Conservation (phyloP, 2,888 invertebrate species). For the Eledona agricola region DNA sequence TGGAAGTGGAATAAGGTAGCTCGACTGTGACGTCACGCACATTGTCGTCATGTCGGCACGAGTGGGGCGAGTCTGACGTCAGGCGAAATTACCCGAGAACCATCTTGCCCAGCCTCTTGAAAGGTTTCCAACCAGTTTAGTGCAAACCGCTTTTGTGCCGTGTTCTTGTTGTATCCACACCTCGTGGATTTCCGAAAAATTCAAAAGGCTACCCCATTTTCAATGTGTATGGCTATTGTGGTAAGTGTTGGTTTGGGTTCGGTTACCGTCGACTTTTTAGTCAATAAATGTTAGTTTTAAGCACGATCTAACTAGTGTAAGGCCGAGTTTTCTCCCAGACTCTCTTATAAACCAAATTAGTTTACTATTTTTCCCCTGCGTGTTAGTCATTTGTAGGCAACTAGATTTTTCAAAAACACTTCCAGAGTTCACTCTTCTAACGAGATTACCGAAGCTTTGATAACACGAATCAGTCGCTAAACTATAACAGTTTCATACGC, state of each 20-base stretch:
- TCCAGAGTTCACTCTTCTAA: too few species aligned
- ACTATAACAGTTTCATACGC: too few species aligned
- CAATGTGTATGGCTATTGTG: conserved; percentile 58
- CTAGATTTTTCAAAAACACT: too few species aligned
- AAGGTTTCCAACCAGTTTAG: conserved; percentile 39
- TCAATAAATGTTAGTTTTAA: conserved; percentile 13
- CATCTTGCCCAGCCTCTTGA: conserved; percentile 51
- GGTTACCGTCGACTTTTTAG: conserved; percentile 11
- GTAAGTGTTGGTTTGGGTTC: conserved; percentile 40
- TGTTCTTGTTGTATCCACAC: conserved; percentile 49
- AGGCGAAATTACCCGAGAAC: conserved; percentile 49
- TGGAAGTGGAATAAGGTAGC: neutral
- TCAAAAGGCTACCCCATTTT: conserved; percentile 50
- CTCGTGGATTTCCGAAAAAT: conserved; percentile 47
- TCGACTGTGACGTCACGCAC: conserved; percentile 28
- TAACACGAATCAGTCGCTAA: too few species aligned
- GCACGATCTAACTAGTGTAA: neutral
- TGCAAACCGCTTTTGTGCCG: conserved; percentile 46
- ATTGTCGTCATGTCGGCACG: conserved; percentile 26
- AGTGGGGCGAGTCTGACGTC: conserved; percentile 47
- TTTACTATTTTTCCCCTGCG: conserved; percentile 1
- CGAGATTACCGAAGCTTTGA: too few species aligned
- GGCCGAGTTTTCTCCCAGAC: neutral
- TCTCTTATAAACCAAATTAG: neutral
- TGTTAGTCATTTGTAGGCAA: neutral